Percentiles rank a stretch among this genome's conserved stretches.
Conservation (phyloP, 2,113 vertebrate genomes). For the Epinephelus lanceolatus region DNA sequence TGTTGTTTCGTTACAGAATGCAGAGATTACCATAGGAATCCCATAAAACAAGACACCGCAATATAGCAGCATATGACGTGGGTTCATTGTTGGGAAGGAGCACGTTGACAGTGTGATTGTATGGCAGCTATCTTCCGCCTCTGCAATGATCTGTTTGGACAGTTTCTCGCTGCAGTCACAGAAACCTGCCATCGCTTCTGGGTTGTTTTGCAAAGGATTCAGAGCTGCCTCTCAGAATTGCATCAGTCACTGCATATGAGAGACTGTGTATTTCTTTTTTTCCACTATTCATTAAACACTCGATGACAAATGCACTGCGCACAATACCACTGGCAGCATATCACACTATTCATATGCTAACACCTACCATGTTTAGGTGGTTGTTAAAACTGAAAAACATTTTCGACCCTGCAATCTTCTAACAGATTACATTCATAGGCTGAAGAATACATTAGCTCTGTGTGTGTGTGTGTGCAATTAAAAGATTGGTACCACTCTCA, state of each 20-base stretch:
- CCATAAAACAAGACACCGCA: background rate
- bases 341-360: background rate
- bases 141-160: conserved; percentile 36
- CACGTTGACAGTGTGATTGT: conserved; percentile 23
- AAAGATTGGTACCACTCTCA: too few relatives aligned
- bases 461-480: too few relatives aligned
- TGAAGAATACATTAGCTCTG: background rate
- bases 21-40: conserved; percentile 17
- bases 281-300: conserved; percentile 8
- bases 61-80: background rate
- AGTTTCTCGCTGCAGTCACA: conserved; percentile 28
- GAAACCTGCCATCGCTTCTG: conserved; percentile 19
- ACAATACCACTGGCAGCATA: background rate
- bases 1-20: background rate
- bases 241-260: conserved; percentile 28
- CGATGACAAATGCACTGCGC: background rate
- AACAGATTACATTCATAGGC: background rate
- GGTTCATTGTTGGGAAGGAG: conserved; percentile 22
- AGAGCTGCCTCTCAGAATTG: conserved; percentile 19
- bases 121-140: conserved; percentile 30
- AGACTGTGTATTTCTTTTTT: background rate
- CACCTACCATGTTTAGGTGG: background rate
- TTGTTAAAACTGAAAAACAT: background rate
- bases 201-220: conserved; percentile 31
- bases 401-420: background rate